A percentile compares a stretch with the other conserved stretches of the same genome.
Conservation (phyloP, 92 coral and sea anemone species). For the Zoanthus sociatus region DNA sequence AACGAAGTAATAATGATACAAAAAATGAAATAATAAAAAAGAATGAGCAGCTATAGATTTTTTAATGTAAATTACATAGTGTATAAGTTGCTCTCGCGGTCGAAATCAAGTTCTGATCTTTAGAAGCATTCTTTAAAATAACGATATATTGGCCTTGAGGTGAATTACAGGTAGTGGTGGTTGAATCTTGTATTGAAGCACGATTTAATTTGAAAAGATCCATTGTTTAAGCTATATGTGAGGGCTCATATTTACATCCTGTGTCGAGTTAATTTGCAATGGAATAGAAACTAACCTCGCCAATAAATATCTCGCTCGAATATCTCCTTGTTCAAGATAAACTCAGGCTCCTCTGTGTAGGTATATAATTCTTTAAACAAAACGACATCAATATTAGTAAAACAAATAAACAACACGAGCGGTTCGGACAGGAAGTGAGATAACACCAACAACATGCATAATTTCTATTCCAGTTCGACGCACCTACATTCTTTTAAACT, state of each 20-base stretch:
- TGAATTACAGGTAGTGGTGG: neutral
- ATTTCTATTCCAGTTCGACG: neutral
- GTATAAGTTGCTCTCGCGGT: too few species aligned
- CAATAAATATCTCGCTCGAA: slow-evolving; percentile 74
- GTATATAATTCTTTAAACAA: slow-evolving; percentile 84
- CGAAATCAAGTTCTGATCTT: too few species aligned
- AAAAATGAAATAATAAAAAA: too few species aligned
- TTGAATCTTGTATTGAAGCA: neutral
- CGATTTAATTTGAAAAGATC: neutral
- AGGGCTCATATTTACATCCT: neutral
- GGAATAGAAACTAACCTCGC: slow-evolving; percentile 54
- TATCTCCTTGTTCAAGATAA: slow-evolving; percentile 82
- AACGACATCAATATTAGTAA: neutral
- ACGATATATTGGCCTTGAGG: neutral
- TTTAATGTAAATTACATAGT: too few species aligned
- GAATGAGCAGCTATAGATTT: too few species aligned
- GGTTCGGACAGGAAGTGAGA: slow-evolving; percentile 25
- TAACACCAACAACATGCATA: neutral
- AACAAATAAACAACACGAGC: neutral
- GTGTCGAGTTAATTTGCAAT: neutral
- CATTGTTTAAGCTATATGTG: neutral
- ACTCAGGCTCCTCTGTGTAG: slow-evolving; percentile 93
- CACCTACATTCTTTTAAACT: slow-evolving; percentile 14
- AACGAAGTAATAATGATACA: too few species aligned
- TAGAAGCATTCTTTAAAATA: too few species aligned